These are phyloP conservation scores for Heliconius nattereri DNA, from an alignment of 1,140 invertebrate species.

Conservation along the genomic window DNA sequence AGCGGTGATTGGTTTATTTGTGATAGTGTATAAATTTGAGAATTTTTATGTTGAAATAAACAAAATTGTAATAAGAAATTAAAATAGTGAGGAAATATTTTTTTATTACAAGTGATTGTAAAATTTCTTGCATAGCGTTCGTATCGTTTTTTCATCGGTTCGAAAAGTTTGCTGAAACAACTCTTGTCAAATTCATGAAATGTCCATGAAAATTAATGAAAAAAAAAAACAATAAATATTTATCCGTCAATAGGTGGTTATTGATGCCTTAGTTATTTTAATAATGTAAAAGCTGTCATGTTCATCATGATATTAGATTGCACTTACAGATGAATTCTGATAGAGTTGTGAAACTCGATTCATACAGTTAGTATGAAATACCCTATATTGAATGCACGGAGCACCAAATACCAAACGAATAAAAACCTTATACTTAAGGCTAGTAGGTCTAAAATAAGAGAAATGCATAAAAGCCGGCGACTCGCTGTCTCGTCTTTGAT, in stretches of 20 bases:
- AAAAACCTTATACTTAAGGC: slow-evolving; percentile 18
- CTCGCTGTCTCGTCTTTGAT: slow-evolving; percentile 69
- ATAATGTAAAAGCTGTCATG: neutral
- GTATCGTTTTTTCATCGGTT: too few relatives aligned
- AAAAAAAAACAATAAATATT: too few relatives aligned
- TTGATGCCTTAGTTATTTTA: neutral
- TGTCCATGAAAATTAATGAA: too few relatives aligned
- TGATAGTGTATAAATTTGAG: too few relatives aligned
- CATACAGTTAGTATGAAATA: slow-evolving; percentile 37
- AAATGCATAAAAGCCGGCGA: slow-evolving; percentile 49
- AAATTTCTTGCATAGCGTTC: too few relatives aligned
- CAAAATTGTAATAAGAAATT: too few relatives aligned
- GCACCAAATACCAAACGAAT: slow-evolving; percentile 25
- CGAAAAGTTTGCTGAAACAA: too few relatives aligned
- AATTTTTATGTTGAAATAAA: too few relatives aligned
- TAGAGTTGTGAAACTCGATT: neutral
- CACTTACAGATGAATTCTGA: neutral
- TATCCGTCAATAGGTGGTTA: too few relatives aligned
- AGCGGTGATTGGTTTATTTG: neutral
- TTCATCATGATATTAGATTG: neutral
- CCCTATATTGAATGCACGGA: neutral
- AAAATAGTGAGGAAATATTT: too few relatives aligned
- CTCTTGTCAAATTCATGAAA: too few relatives aligned
- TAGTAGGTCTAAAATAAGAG: slow-evolving; percentile 44
- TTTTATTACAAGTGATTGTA: too few relatives aligned